Conservation (phyloP, 2,113 vertebrate species). For the Sylvicapra grimmia region DNA sequence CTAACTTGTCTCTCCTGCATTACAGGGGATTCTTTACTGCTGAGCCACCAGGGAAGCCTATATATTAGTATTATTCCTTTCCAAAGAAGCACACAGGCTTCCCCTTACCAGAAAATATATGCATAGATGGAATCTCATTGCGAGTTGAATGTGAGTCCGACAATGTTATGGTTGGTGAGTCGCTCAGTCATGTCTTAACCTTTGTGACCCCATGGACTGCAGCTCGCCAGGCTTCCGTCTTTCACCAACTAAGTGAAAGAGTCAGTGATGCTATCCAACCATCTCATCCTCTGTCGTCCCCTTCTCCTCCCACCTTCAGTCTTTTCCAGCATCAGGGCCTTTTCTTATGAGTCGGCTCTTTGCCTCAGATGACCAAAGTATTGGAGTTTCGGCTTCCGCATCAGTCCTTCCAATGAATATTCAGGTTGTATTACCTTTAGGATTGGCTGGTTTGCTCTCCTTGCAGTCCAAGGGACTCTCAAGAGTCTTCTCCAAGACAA, state of each 20-base stretch:
- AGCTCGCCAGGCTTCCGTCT: background rate
- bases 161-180: background rate
- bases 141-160: background rate
- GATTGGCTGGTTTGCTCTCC: background rate
- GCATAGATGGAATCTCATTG: background rate
- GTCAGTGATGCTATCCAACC: background rate
- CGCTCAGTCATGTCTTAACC: background rate
- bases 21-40: background rate
- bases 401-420: background rate
- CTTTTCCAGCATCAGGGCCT: background rate
- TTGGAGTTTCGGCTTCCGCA: background rate
- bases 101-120: background rate
- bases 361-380: background rate
- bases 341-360: background rate
- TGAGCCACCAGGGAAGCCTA: background rate
- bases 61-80: background rate
- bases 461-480: background rate
- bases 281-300: background rate
- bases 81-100: background rate
- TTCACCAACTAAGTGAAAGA: background rate
- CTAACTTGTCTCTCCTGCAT: background rate
- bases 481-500: background rate
- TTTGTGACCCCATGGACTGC: background rate
- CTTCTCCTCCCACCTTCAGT: background rate
- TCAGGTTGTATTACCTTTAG: background rate